Evolutionary conservation across 2,797 vertebrate species (phyloP), one percentile per base, ranked within the genome.

Genomic region (Limosa lapponica): DNA sequence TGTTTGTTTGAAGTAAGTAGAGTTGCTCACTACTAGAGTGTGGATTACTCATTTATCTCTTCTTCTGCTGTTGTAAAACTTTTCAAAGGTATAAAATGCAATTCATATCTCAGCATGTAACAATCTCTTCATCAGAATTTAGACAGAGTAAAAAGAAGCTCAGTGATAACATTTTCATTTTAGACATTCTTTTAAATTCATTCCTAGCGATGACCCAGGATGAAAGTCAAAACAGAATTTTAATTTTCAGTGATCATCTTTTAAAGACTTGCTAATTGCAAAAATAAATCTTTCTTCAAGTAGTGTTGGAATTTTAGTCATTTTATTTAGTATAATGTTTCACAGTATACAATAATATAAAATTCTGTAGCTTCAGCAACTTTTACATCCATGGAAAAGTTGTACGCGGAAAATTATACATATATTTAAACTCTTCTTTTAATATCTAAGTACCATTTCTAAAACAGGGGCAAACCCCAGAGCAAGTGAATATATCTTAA

Each of bases 21-120:
- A 61, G 1, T n/a, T 70, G 30, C 43, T 46, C 13, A 32, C 11
- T 77, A 4, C 34, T 37, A 13, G 16, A 55, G 5, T 1, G 0
- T 19, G 8, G 15, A 43, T 90, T 69, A 30, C 10, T 82, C 49
- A 61, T 78, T 85, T 82, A 39, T 46, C 10, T 81, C 27, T 65
- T 61, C 9, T 72, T 59, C 15, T 78, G 9, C 11, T n/a, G 3
- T 24, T 3, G 1, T 32, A 71, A 79, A 69, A 43, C 2, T 66
- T 84, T 84, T 41, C n/a, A 66, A 82, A 69, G 30, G 2, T 65
- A 72, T 69, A 57, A 91, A 90, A 90, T 69, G 5, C 6, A 87
- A 65, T 75, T 54, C 13, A 22, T 62, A 72, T n/a, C 39, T 71
- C 77, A 90, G 18, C 20, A 58, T 51, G 16, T 23, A 79, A 8